Percentiles rank a stretch among this genome's conserved stretches.
Conservation (phyloP, 1,140 invertebrate species). For the Monomorium pharaonis region DNA sequence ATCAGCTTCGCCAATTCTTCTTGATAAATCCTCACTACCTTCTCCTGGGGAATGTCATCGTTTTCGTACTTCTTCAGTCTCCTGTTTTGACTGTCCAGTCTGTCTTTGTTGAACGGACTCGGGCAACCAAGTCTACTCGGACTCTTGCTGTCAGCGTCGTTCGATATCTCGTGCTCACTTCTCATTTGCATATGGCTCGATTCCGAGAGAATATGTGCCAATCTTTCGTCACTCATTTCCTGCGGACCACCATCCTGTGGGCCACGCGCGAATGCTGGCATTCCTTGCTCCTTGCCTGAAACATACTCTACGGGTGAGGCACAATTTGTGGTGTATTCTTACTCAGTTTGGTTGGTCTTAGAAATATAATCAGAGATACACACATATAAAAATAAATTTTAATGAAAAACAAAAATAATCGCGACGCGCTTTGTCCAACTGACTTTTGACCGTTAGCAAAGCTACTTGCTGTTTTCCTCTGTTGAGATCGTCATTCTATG, state of each 20-base stretch:
- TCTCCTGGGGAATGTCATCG: constrained; percentile 98
- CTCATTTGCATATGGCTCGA: constrained; percentile 90
- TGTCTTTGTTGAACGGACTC: constrained; percentile 90
- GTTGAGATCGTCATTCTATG: neutral
- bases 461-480: neutral
- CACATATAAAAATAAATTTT: constrained; percentile 14
- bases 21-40: constrained; percentile 98
- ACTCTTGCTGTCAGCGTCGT: constrained; percentile 89
- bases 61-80: constrained; percentile 94
- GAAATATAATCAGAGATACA: constrained; percentile 38
- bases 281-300: constrained; percentile 92
- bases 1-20: constrained; percentile 97
- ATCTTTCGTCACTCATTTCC: constrained; percentile 95
- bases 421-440: neutral
- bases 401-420: neutral
- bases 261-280: constrained; percentile 90
- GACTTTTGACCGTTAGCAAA: neutral
- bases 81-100: constrained; percentile 89
- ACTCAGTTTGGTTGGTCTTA: constrained; percentile 74
- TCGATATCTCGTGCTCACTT: constrained; percentile 82
- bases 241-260: constrained; percentile 89
- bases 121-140: constrained; percentile 90
- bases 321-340: constrained; percentile 85
- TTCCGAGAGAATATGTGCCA: constrained; percentile 97
- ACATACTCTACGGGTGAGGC: constrained; percentile 86